Conservation (phyloP, 53 echinoderm and acorn worm species). For the Hippasteria phrygiana region DNA sequence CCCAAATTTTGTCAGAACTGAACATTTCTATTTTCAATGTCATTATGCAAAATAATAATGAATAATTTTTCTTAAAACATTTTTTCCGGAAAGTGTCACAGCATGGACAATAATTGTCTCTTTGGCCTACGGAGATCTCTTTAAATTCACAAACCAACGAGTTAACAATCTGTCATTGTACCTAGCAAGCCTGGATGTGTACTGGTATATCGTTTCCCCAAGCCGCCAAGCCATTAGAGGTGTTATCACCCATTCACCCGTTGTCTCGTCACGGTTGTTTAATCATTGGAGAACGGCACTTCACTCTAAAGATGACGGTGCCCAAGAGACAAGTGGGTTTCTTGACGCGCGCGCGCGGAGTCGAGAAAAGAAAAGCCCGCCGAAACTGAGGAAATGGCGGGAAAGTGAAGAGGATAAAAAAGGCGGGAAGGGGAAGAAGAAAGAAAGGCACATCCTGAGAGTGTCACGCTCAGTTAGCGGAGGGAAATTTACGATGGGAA, state of each 20-base stretch:
- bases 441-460: constrained; percentile 20
- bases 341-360: background rate
- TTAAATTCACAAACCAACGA: background rate
- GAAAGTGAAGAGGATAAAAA: background rate
- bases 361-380: background rate
- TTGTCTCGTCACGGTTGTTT: constrained; percentile 57
- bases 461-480: constrained; percentile 63
- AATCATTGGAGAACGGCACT: constrained; percentile 64
- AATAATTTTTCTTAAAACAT: no score
- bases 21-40: no score
- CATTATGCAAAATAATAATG: no score
- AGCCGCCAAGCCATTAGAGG: constrained; percentile 53
- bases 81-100: no score
- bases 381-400: constrained; percentile 15
- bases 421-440: background rate
- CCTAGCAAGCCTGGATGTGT: background rate
- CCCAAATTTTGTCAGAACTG: no score
- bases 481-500: constrained; percentile 33
- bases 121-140: no score
- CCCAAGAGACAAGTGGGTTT: constrained; percentile 54
- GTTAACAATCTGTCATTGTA: background rate
- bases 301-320: constrained; percentile 49
- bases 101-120: no score
- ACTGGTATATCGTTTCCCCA: background rate
- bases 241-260: constrained; percentile 19